Evolutionary conservation across 1,140 invertebrate species (phyloP).

Genomic region (Drosophila ambigua): DNA sequence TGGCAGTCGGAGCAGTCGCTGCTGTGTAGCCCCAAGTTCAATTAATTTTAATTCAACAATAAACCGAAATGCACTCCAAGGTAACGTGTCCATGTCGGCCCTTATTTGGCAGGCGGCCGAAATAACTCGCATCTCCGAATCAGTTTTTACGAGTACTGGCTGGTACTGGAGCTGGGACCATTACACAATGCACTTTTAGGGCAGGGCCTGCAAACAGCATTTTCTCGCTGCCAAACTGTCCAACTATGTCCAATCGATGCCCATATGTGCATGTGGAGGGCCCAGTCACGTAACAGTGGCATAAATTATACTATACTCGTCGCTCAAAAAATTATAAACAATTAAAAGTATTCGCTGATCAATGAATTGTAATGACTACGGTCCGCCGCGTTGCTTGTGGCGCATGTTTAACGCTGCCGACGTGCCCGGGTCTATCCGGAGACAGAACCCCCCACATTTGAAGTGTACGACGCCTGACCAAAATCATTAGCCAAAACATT

Average conservation of each 20-base stretch:
- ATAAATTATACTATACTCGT: slow-evolving; percentile 32
- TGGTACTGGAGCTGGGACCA: not conserved
- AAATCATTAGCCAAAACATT: slow-evolving; percentile 32
- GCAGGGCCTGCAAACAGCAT: slow-evolving; percentile 43
- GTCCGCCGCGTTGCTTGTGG: not conserved
- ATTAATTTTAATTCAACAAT: slow-evolving; percentile 78
- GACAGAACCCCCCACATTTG: slow-evolving; percentile 1
- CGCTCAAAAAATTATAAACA: slow-evolving; percentile 51
- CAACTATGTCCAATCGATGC: slow-evolving; percentile 19
- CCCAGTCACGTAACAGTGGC: slow-evolving; percentile 38
- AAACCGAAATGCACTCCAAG: slow-evolving; percentile 54
- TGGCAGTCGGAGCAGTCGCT: slow-evolving; percentile 18
- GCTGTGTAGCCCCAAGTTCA: slow-evolving; percentile 46
- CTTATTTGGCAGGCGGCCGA: slow-evolving; percentile 63
- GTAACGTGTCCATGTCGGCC: slow-evolving; percentile 63
- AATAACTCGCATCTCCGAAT: slow-evolving; percentile 43
- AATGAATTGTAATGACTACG: slow-evolving; percentile 53
- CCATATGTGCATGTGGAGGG: slow-evolving; percentile 33
- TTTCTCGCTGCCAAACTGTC: slow-evolving; percentile 20
- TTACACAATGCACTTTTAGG: slow-evolving; percentile 70
- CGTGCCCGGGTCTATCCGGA: slow-evolving; percentile 42
- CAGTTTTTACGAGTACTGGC: slow-evolving; percentile 14
- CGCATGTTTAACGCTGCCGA: slow-evolving; percentile 52
- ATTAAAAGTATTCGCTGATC: slow-evolving; percentile 47
- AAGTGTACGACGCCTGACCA: not conserved